Evolutionary conservation across 2,797 vertebrate species (phyloP), one percentile per base, ranked within the genome.

Genomic region (Capromys pilorides): DNA sequence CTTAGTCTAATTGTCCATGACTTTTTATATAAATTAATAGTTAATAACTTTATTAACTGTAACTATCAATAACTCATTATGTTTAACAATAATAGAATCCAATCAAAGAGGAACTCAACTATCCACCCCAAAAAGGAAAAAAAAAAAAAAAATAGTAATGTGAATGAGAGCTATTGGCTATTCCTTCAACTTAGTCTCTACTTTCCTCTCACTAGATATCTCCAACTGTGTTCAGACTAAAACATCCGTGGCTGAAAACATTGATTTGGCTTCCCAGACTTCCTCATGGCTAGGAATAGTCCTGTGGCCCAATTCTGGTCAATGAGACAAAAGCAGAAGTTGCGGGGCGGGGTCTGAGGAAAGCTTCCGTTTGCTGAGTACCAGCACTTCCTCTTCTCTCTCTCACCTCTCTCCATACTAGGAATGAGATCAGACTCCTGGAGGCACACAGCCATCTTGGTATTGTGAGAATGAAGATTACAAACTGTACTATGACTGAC

Each of bases 51-150:
- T 59, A 71, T 22, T 26, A 73, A 81, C 36, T 51, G 49, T 62
- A 71, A 36, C 49, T n/a, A 51, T 49, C 59, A 86, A 28, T 61
- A 88, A 69, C 24, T 61, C 5, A 84, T 84, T 51, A 39, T 84
- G 69, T 62, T 59, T 82, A 86, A 86, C 36, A 91, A 89, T 84
- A 93, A 92, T 22, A 90, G 39, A 86, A 33, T 31, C 24, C 51
- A 66, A 66, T 79, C 41, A 89, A 71, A 51, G 75, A 73, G 11
- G 54, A 67, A 59, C 8, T 64, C 13, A 73, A 66, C n/a, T 59
- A 66, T 67, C 21, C 31, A 91, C 28, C 31, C 64, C 81, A 54
- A 87, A 91, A 90, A 21, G 41, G 61, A 77, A 69, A 78, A 81
- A 59, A 83, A 87, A 92, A 78, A 2, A 85, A 39, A 22, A n/a